Evolutionary conservation across 2,113 vertebrate species (phyloP), one percentile per base, ranked within the genome.

Genomic region (Notarius lentiginosus): DNA sequence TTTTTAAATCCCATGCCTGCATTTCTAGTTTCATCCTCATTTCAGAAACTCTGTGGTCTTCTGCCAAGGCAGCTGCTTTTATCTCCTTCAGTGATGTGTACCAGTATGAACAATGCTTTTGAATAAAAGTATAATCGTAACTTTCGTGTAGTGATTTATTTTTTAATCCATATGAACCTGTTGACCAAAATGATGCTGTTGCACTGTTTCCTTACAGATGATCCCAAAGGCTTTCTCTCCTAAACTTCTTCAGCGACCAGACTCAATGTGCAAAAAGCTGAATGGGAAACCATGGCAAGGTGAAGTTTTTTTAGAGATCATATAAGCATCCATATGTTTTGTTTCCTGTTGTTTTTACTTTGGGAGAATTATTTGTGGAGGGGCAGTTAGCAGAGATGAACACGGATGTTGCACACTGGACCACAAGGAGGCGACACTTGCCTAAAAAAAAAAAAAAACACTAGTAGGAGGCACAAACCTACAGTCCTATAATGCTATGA

Each of bases 161-260:
- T 83, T 14, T 55, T 55, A 18, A 15, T 15, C 0, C 1, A 20
- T 60, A 60, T 72, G 14, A 68, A 60, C 4, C 30, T 5, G 14
- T 56, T 72, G 10, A 77, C 41, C 49, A 73, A 75, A 27, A 66
- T 12, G 20, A 22, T 7, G 68, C 30, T 30, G 65, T 81, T 86
- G 53, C 66, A n/a, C 66, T 79, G 65, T 88, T 83, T 82, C 80
- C 60, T 88, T 89, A 61, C 88, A 90, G 90, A 84, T 88, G 63
- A 76, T 82, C 65, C 73, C 87, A 84, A 85, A 88, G 70, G 68
- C 84, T 77, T 22, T 89, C 88, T n/a, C 84, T 90, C 34, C 88
- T 86, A 80, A 89, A 86, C 65, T 82, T 88, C 90, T 82, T 88
- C 81, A 79, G 68, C 15, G 47, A 89, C 63, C 86, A 61, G 55